A percentile compares a stretch with the other conserved stretches of the same genome.
These are phyloP conservation scores for Centruroides vittatus DNA, from an alignment of 1,140 invertebrate genomes.

Conservation along the genomic window DNA sequence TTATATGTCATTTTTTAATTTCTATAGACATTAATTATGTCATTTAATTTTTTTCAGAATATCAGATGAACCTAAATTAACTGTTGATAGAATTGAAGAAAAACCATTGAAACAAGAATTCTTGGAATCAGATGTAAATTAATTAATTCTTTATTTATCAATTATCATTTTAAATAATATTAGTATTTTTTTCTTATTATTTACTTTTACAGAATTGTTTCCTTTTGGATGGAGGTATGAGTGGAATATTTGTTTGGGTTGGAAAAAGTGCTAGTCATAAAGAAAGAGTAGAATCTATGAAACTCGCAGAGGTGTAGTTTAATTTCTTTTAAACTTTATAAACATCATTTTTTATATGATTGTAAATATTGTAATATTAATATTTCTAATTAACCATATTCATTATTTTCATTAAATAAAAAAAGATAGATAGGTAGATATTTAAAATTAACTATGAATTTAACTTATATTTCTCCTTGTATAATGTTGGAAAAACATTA, in stretches of 20 bases:
- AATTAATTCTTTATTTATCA: no score
- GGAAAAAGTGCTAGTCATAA: slow-evolving; percentile 56
- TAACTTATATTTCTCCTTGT: no score
- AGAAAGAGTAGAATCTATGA: slow-evolving; percentile 62
- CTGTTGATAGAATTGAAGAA: slow-evolving; percentile 45
- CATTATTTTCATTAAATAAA: no score
- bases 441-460: no score
- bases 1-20: no score
- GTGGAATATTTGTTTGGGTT: slow-evolving; percentile 73
- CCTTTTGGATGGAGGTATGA: slow-evolving; percentile 62
- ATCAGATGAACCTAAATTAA: slow-evolving; percentile 13
- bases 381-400: no score
- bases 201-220: slow-evolving; percentile 52
- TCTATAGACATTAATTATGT: slow-evolving; percentile 32
- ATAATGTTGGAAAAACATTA: no score
- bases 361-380: no score
- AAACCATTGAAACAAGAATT: slow-evolving; percentile 54
- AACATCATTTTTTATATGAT: no score
- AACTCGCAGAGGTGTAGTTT: slow-evolving; percentile 41
- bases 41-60: slow-evolving; percentile 12
- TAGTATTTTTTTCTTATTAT: slow-evolving; percentile 5
- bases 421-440: no score
- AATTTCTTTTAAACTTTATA: neutral
- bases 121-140: slow-evolving; percentile 50
- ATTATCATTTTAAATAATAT: neutral